Conservation (phyloP, 2,113 vertebrate genomes). For the Fregata magnificens region DNA sequence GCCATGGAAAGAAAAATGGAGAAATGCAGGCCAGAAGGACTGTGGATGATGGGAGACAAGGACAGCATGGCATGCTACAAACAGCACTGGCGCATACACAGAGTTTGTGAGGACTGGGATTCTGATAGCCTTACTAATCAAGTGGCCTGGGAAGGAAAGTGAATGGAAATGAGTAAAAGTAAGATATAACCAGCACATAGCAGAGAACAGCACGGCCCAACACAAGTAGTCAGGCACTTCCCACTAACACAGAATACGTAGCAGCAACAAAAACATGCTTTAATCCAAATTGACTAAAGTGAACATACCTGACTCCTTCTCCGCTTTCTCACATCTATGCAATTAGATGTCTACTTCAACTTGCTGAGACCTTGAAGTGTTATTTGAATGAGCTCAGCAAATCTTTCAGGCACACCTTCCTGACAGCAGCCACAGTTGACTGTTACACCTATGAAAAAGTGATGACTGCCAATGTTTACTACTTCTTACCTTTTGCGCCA, state of each 20-base stretch:
- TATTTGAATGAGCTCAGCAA: not conserved
- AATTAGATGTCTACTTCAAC: not conserved
- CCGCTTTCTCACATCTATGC: not conserved
- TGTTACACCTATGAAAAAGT: not conserved
- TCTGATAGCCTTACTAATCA: not conserved
- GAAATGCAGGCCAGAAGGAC: not conserved
- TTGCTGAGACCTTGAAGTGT: not conserved
- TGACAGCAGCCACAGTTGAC: not conserved
- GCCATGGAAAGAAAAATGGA: not conserved
- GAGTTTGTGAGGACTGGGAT: not conserved
- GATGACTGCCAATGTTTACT: not conserved
- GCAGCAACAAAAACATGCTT: not conserved
- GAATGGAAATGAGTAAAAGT: not conserved
- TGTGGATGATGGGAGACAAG: not conserved
- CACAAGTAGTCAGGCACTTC: not conserved
- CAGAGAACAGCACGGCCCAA: not conserved
- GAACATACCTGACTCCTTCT: not conserved
- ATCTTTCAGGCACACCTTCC: not conserved
- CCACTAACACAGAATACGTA: not conserved
- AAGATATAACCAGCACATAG: accelerated
- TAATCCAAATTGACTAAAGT: not conserved
- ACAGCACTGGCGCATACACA: not conserved
- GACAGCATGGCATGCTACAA: not conserved
- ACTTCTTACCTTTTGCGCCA: not conserved
- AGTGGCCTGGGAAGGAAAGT: not conserved